Conservation (phyloP, 2,113 vertebrate species). For the Serinus canaria region DNA sequence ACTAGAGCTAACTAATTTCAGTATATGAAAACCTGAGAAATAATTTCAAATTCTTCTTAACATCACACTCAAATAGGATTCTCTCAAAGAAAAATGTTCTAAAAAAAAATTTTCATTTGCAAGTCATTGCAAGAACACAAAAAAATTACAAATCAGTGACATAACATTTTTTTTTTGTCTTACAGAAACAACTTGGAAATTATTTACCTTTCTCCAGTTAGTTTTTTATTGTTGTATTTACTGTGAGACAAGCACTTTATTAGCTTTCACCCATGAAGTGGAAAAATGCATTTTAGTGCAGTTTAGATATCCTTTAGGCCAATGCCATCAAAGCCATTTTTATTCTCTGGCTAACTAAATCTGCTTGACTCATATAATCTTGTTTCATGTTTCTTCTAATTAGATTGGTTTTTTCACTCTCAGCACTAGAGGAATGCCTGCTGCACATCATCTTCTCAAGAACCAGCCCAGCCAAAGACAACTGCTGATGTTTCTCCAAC, state of each 20-base stretch:
- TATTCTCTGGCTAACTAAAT: neutral
- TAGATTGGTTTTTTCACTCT: neutral
- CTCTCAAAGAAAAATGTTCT: neutral
- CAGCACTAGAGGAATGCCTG: neutral
- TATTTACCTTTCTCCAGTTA: neutral
- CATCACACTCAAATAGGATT: neutral
- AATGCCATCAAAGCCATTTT: neutral
- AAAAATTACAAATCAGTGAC: neutral
- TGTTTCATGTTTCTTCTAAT: neutral
- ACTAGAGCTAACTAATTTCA: neutral
- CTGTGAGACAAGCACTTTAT: neutral
- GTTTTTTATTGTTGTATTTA: neutral
- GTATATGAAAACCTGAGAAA: neutral
- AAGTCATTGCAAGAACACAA: neutral
- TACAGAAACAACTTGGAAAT: neutral
- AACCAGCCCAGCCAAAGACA: neutral
- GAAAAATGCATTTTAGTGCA: neutral
- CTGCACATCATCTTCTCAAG: neutral
- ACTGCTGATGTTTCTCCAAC: neutral
- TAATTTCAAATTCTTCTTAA: neutral
- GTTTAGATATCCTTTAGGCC: neutral
- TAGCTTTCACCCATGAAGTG: neutral
- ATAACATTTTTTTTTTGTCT: neutral
- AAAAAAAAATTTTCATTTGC: neutral
- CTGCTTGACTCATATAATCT: neutral